phyloP scores from a whole-genome alignment of 2,797 vertebrate species.

The Rhynchonycteris naso region DNA sequence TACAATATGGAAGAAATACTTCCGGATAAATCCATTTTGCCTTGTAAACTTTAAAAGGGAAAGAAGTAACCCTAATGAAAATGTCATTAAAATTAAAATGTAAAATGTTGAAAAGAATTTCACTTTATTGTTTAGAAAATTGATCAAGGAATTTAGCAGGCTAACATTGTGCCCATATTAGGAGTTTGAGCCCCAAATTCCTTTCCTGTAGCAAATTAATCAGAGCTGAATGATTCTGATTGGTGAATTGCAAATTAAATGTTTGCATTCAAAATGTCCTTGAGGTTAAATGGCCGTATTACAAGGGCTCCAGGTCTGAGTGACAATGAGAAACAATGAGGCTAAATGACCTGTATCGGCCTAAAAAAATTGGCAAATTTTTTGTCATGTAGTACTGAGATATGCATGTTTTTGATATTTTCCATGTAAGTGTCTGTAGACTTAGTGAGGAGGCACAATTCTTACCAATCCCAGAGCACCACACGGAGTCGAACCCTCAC shows the following conservation, averaged over 20 bases:
- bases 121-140: neutral
- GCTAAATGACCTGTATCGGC: neutral
- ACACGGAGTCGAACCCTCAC: neutral
- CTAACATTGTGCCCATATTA: neutral
- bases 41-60: slow-evolving; percentile 8
- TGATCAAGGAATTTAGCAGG: slow-evolving; percentile 17
- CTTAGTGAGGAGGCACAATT: neutral
- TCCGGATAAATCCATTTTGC: neutral
- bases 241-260: slow-evolving; percentile 1
- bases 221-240: neutral
- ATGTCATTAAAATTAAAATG: slow-evolving; percentile 31
- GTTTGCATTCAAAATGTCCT: neutral
- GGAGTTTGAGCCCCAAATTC: neutral
- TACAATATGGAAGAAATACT: neutral
- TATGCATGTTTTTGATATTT: neutral
- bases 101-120: slow-evolving; percentile 22
- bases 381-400: neutral
- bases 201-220: slow-evolving; percentile 13
- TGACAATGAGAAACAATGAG: neutral
- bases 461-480: neutral
- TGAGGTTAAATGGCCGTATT: neutral
- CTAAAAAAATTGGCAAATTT: neutral
- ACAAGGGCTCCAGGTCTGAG: neutral
- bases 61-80: neutral
- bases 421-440: neutral